These are phyloP conservation scores for Laticauda colubrina DNA, from an alignment of 2,113 vertebrate species.

Conservation along the genomic window DNA sequence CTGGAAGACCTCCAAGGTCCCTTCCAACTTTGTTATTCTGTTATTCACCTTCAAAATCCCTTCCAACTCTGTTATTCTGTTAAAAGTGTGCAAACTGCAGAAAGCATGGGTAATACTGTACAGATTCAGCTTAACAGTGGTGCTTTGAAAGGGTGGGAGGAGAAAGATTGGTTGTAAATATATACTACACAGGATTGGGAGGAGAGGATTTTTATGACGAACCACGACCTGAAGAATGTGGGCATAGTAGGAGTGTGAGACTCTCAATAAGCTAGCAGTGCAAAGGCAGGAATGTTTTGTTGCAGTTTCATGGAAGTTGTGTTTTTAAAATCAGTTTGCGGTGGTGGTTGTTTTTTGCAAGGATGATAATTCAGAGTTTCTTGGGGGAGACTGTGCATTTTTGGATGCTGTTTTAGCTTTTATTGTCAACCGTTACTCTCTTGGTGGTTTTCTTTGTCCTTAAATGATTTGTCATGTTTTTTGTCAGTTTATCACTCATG, in stretches of 20 bases:
- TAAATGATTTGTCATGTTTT: not conserved
- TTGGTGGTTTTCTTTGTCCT: not conserved
- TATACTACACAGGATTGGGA: too few relatives aligned
- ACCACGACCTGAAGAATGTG: not conserved
- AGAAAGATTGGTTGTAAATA: too few relatives aligned
- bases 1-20: too few relatives aligned
- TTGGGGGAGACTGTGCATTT: too few relatives aligned
- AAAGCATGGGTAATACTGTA: not conserved
- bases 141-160: not conserved
- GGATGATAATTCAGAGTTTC: not conserved
- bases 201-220: not conserved
- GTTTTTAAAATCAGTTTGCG: not conserved
- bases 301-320: not conserved
- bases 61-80: not conserved
- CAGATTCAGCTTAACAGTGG: not conserved
- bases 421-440: not conserved
- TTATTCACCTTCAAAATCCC: not conserved
- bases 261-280: not conserved
- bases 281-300: not conserved
- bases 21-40: too few relatives aligned
- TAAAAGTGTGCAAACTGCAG: not conserved
- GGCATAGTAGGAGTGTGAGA: not conserved
- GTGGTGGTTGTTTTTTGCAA: not conserved
- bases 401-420: not conserved
- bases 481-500: not conserved